Percentiles rank a stretch among this genome's conserved stretches.
These are phyloP conservation scores for Ageneiosus marmoratus DNA, from an alignment of 2,113 vertebrate genomes.

Conservation along the genomic window DNA sequence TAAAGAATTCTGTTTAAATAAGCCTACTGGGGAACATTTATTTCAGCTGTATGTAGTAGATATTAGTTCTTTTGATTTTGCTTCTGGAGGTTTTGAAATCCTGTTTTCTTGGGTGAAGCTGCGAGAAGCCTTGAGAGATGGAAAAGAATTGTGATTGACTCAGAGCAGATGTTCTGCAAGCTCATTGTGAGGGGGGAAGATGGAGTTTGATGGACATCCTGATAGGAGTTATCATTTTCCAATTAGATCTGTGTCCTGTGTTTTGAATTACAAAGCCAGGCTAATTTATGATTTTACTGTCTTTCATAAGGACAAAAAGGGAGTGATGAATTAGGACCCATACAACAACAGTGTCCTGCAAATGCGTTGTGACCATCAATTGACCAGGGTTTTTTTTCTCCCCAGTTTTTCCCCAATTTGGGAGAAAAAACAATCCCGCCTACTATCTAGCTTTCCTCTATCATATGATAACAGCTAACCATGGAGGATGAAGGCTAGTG, in stretches of 20 bases:
- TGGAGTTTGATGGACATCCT: constrained; percentile 6
- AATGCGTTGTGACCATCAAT: not conserved
- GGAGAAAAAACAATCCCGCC: not conserved
- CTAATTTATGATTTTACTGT: not conserved
- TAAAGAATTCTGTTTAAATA: not conserved
- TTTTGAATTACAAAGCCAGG: not conserved
- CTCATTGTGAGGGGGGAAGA: not conserved
- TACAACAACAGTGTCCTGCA: not conserved
- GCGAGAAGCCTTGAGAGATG: constrained; percentile 9
- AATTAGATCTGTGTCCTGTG: not conserved
- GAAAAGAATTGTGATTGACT: constrained; percentile 31
- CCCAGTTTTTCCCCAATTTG: not conserved
- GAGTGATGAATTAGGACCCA: not conserved
- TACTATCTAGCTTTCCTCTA: not conserved
- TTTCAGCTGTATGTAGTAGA: not conserved
- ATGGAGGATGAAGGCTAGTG: not conserved
- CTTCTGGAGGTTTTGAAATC: constrained; percentile 26
- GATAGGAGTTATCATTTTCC: constrained; percentile 20
- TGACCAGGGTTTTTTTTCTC: not conserved
- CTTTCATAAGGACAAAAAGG: not conserved
- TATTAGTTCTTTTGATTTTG: constrained; percentile 14
- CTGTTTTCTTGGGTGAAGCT: constrained; percentile 5
- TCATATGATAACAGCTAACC: not conserved
- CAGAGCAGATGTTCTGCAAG: constrained; percentile 28
- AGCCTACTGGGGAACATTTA: not conserved